Evolutionary conservation across 2,797 vertebrate species (phyloP).

Genomic region (Oreochromis grahami): DNA sequence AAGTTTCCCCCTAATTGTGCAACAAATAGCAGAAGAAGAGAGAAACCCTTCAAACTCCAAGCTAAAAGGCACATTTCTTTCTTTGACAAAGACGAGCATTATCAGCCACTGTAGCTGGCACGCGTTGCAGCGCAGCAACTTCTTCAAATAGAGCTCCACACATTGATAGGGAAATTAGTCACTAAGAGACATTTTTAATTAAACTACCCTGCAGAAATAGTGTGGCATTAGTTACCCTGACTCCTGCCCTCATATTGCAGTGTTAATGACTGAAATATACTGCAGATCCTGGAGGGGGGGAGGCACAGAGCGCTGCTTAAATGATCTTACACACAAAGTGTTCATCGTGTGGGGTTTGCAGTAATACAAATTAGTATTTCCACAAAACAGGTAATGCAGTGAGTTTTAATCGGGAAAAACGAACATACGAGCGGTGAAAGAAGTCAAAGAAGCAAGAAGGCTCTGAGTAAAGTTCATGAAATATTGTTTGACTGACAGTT

Average conservation of each 20-base stretch:
- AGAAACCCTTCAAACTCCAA: not conserved
- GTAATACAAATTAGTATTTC: not conserved
- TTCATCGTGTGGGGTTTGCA: not conserved
- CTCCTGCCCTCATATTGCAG: not conserved
- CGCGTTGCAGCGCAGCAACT: not conserved
- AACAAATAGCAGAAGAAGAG: not conserved
- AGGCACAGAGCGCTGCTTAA: not conserved
- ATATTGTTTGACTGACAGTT: not conserved
- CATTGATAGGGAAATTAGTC: not conserved
- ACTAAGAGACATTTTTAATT: not conserved
- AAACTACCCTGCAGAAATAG: not conserved
- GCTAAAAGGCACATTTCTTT: not conserved
- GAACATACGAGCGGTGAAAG: not conserved
- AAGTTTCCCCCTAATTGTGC: not conserved
- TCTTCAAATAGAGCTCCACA: not conserved
- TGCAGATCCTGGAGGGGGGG: not conserved
- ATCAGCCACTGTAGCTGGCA: not conserved
- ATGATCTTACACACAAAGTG: not conserved
- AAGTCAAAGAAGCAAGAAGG: not conserved
- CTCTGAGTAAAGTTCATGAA: not conserved
- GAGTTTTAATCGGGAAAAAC: not conserved
- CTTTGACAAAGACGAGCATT: not conserved
- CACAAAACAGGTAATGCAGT: not conserved
- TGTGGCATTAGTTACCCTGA: not conserved
- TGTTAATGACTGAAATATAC: not conserved